Evolutionary conservation across 2,797 vertebrate genomes (phyloP).

Genomic region (Gobio occitaniae): DNA sequence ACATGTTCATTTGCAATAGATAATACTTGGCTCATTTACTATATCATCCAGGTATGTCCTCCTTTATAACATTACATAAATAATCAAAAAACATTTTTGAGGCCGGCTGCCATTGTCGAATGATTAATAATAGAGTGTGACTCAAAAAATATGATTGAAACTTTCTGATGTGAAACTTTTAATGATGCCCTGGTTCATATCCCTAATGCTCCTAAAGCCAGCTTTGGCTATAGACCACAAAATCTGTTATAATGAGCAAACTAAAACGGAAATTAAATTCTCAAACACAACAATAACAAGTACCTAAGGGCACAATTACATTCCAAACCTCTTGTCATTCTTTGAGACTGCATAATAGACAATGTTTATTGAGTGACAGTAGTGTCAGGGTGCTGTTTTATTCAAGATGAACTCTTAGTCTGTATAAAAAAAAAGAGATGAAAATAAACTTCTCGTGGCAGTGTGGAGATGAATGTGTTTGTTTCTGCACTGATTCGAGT

Average conservation of each 20-base stretch:
- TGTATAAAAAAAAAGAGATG: neutral
- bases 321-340: neutral
- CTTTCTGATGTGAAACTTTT: neutral
- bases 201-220: neutral
- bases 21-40: neutral
- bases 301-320: conserved; percentile 3
- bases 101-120: neutral
- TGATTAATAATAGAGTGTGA: neutral
- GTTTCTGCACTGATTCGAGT: neutral
- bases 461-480: neutral
- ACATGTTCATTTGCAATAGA: neutral
- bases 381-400: neutral
- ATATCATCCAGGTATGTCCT: conserved; percentile 8
- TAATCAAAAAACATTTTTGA: neutral
- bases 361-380: neutral
- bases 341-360: neutral
- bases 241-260: conserved; percentile 2
- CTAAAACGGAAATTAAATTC: neutral
- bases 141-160: neutral
- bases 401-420: neutral
- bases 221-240: neutral
- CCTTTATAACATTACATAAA: neutral
- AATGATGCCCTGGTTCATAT: neutral
- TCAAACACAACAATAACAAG: conserved; percentile 2
- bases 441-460: neutral